Base-by-base conservation (phyloP, 2,888 invertebrate genomes). In the Platycnemis pennipes region DNA sequence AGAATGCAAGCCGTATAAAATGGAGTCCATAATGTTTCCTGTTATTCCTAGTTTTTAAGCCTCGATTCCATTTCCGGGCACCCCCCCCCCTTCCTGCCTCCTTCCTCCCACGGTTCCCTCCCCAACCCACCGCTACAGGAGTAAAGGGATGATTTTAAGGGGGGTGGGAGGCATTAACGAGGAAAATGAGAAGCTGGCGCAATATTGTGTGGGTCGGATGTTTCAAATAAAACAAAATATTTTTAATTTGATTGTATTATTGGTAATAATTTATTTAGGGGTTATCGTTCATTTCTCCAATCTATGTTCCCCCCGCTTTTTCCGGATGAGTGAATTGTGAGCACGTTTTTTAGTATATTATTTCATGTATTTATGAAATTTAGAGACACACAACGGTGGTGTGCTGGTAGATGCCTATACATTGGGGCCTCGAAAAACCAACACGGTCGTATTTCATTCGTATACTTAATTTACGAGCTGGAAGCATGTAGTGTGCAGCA, bases 1-100 rank as follows among this genome's bases (percentile, higher is more conserved):
- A 77, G 11, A 77, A 77, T 77, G 77, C 8, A 37, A n/a, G 31
- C 11, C 26, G 31, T 13, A 37, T 37, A 91, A 91, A 91, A 42
- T 63, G 91, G 44, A 44, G 42, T 56, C 91, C 44, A 63, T 91
- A 37, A 69, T 56, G 91, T n/a, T 91, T 69, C 69, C 63, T 91
- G 89, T 56, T 56, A 37, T 26, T 44, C 42, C 44, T 44, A 44
- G 26, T 63, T 91, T 91, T 69, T 91, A 16, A 53, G 42, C 63
- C 63, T n/a, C 44, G 44, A 5, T 56, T 42, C 69, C 63, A 91
- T 91, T 63, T 91, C 87, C 46, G 87, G 87, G 26, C 31, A 16
- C 16, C 37, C 16, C 5, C 11, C 77, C 37, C 37, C 22, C 63
- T 37, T 2, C 26, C 31, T 37, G 13, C 77, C 37, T 63, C 26